Conservation (phyloP, 2,888 invertebrate genomes). For the Eledone cirrhosa region DNA sequence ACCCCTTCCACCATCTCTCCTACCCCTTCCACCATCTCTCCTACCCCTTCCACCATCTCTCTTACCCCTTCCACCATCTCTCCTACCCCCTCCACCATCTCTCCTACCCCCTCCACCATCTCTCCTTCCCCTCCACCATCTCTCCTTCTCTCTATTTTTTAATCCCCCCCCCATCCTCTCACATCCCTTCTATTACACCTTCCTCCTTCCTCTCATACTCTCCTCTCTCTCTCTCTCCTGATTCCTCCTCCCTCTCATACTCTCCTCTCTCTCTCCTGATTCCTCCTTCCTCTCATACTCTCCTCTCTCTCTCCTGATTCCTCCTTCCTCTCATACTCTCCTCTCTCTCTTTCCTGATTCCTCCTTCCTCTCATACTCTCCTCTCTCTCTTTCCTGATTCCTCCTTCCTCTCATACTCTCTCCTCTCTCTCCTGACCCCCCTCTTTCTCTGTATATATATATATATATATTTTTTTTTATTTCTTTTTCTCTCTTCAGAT, state of each 20-base stretch:
- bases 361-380: neutral
- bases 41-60: too few species aligned
- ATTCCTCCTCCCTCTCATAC: neutral
- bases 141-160: neutral
- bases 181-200: neutral
- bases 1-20: too few species aligned
- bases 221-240: neutral
- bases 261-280: neutral
- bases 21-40: too few species aligned
- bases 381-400: neutral
- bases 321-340: too few species aligned
- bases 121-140: too few species aligned
- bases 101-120: too few species aligned
- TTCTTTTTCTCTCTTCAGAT: too few species aligned
- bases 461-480: too few species aligned
- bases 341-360: neutral
- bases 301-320: neutral
- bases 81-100: too few species aligned
- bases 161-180: neutral
- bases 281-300: neutral
- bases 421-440: neutral
- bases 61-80: too few species aligned
- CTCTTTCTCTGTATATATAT: neutral
- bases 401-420: neutral
- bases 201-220: neutral